Percentiles rank a stretch among this genome's conserved stretches.
phyloP scores from a whole-genome alignment of 2,797 vertebrate genomes.

The Poecilia picta region DNA sequence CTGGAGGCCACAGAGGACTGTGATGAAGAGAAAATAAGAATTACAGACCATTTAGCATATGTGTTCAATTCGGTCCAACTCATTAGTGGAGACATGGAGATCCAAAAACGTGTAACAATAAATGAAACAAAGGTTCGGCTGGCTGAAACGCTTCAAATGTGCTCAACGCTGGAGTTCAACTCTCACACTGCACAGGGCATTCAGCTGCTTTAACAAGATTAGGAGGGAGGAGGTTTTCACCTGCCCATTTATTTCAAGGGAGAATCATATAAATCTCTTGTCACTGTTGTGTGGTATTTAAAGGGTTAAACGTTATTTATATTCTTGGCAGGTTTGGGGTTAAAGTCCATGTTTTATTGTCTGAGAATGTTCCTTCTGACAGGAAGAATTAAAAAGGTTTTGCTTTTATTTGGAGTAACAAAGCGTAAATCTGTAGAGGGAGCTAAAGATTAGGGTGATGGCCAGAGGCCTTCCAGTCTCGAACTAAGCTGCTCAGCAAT shows the following conservation, averaged over 20 bases:
- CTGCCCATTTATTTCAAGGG: background rate
- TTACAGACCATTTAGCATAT: constrained; percentile 9
- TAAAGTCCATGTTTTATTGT: background rate
- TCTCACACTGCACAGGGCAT: background rate
- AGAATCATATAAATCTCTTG: background rate
- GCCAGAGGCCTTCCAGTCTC: background rate
- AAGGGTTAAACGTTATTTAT: background rate
- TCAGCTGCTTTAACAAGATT: background rate
- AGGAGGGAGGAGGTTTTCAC: background rate
- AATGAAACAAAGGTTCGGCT: constrained; percentile 4
- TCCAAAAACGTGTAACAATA: background rate
- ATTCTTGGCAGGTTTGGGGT: background rate
- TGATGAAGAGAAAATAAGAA: constrained; percentile 1
- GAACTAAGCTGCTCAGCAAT: background rate
- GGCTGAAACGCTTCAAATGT: constrained; percentile 12
- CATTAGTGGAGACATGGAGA: constrained; percentile 15
- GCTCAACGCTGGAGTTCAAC: background rate
- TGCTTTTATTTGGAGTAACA: background rate
- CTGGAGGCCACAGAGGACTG: constrained; percentile 22
- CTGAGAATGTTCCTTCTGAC: background rate
- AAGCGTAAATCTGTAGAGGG: background rate
- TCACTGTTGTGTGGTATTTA: background rate
- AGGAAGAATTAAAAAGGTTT: background rate
- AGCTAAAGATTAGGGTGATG: background rate
- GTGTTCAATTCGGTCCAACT: constrained; percentile 20